Conservation (phyloP, 2,888 invertebrate genomes). For the Eupeodes latifasciatus region DNA sequence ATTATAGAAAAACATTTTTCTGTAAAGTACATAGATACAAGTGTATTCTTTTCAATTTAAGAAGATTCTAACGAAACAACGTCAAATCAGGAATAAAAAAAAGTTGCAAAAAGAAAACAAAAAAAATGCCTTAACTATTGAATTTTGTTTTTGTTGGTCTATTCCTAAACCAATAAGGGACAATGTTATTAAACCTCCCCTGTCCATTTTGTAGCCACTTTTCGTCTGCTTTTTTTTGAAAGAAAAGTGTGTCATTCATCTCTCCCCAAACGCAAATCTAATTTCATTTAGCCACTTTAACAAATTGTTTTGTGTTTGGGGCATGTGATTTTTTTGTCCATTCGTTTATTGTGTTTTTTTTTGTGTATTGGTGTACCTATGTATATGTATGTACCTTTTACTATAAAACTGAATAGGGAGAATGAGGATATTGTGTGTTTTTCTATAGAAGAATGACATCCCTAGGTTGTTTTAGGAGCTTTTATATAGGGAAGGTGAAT, state of each 20-base stretch:
- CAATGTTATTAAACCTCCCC: neutral
- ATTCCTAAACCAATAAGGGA: neutral
- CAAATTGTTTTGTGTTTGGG: slow-evolving; percentile 70
- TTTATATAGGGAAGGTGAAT: neutral
- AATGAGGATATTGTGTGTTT: slow-evolving; percentile 2
- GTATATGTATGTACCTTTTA: no score
- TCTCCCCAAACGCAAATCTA: slow-evolving; percentile 65
- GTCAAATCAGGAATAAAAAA: neutral
- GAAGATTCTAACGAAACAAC: neutral
- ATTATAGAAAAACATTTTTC: no score
- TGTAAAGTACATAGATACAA: no score
- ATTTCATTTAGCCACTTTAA: slow-evolving; percentile 75
- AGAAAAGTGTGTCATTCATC: slow-evolving; percentile 41
- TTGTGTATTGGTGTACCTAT: no score
- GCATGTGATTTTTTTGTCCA: slow-evolving; percentile 21
- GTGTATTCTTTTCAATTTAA: no score
- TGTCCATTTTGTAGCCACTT: neutral
- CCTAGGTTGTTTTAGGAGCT: neutral
- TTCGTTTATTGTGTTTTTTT: neutral
- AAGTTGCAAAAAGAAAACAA: neutral
- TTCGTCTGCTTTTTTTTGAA: neutral
- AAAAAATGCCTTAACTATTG: neutral
- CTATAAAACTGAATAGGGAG: neutral
- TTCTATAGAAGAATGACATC: slow-evolving; percentile 2
- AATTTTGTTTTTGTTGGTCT: neutral